Percentiles rank a stretch among this genome's conserved stretches.
phyloP scores from a whole-genome alignment of 1,140 invertebrate genomes.

The Papilio polytes region DNA sequence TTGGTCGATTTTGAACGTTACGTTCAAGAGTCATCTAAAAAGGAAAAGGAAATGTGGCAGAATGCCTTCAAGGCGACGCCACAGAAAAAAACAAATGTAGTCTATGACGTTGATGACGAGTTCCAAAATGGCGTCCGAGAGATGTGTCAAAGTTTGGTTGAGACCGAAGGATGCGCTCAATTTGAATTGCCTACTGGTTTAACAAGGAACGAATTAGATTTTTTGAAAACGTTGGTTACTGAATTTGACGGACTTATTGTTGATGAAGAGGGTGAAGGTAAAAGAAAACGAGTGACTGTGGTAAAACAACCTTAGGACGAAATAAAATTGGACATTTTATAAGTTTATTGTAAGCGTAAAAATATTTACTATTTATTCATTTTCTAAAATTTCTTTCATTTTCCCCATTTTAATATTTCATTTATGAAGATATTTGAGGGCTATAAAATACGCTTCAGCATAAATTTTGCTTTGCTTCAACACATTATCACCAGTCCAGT shows the following conservation, averaged over 20 bases:
- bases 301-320: slow-evolving; percentile 52
- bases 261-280: slow-evolving; percentile 61
- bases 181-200: slow-evolving; percentile 69
- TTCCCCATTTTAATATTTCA: not conserved
- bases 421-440: not conserved
- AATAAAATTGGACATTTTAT: not conserved
- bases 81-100: slow-evolving; percentile 52
- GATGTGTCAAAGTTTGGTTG: slow-evolving; percentile 73
- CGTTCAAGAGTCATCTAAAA: slow-evolving; percentile 52
- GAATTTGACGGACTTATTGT: slow-evolving; percentile 60
- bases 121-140: slow-evolving; percentile 65
- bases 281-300: slow-evolving; percentile 62
- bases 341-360: not conserved
- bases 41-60: slow-evolving; percentile 71
- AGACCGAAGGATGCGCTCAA: slow-evolving; percentile 61
- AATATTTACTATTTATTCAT: not conserved
- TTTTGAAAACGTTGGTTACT: slow-evolving; percentile 59
- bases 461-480: no score
- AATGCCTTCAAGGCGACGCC: slow-evolving; percentile 59
- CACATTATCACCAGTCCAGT: no score
- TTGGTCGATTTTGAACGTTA: slow-evolving; percentile 68
- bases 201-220: slow-evolving; percentile 62
- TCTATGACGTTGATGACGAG: slow-evolving; percentile 66
- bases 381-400: not conserved
- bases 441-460: no score